Conservation (phyloP, 2,888 invertebrate species). For the Parasteatoda lunata region DNA sequence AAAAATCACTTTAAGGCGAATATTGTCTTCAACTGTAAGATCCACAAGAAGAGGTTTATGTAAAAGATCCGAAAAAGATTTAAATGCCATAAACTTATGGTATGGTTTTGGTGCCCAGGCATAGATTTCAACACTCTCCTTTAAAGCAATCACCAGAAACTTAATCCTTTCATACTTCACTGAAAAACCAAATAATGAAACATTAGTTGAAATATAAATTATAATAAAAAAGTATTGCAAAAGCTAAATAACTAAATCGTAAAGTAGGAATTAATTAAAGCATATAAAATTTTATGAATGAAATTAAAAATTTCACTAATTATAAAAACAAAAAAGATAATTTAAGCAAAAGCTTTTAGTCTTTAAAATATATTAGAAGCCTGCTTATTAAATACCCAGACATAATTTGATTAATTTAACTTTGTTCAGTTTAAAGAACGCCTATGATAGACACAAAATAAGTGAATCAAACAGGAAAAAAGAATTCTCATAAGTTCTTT, state of each 20-base stretch:
- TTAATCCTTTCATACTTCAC: constrained; percentile 99
- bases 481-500: too few species aligned
- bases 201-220: too few species aligned
- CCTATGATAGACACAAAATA: too few species aligned
- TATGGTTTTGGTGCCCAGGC: constrained; percentile 99
- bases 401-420: too few species aligned
- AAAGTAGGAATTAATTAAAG: background rate
- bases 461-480: too few species aligned
- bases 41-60: constrained; percentile 96
- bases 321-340: too few species aligned
- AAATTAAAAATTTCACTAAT: background rate
- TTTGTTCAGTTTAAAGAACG: too few species aligned
- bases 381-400: too few species aligned
- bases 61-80: constrained; percentile 81
- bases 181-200: constrained; percentile 69
- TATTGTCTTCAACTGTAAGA: constrained; percentile 99
- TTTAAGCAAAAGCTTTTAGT: too few species aligned
- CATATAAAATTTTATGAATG: background rate
- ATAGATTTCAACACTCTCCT: constrained; percentile 99
- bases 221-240: constrained; percentile 47
- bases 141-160: constrained; percentile 98
- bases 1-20: constrained; percentile 99
- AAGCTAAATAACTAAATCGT: background rate
- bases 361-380: too few species aligned
- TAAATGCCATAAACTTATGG: constrained; percentile 99